phyloP scores from a whole-genome alignment of 1,140 invertebrate species.

The Protaetia brevitarsis region DNA sequence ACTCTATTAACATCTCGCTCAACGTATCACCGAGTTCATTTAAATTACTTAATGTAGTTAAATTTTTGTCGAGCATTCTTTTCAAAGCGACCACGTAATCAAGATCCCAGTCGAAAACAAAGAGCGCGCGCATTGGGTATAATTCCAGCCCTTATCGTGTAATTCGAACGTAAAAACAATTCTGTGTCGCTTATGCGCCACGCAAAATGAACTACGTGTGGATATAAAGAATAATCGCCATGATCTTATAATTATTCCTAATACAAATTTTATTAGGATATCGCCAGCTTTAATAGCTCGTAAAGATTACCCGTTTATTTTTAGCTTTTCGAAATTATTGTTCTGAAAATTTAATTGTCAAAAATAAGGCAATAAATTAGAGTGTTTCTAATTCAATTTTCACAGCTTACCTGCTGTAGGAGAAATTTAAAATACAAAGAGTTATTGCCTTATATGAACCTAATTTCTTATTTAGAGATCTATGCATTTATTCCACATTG shows the following conservation, averaged over 20 bases:
- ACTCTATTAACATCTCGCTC: not conserved
- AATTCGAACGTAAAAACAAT: not conserved
- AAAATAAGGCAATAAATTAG: no score
- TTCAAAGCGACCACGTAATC: conserved; percentile 11
- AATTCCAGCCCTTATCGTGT: not conserved
- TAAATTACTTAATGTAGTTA: conserved; percentile 21
- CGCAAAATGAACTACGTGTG: not conserved
- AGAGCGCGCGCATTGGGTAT: not conserved
- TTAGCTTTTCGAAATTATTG: no score
- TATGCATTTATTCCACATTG: no score
- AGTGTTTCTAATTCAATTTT: no score
- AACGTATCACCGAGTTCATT: not conserved
- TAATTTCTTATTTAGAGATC: no score
- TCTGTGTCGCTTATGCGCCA: not conserved
- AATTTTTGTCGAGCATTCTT: not conserved
- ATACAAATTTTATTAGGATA: no score
- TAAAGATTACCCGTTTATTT: no score
- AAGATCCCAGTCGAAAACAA: not conserved
- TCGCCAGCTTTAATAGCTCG: no score
- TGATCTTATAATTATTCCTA: not conserved
- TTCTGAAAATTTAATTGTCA: no score
- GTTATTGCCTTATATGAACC: no score
- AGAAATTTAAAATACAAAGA: no score
- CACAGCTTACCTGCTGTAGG: no score
- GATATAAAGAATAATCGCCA: not conserved